Conservation (phyloP, 2,797 vertebrate genomes). For the Phyllotis vaccarum region DNA sequence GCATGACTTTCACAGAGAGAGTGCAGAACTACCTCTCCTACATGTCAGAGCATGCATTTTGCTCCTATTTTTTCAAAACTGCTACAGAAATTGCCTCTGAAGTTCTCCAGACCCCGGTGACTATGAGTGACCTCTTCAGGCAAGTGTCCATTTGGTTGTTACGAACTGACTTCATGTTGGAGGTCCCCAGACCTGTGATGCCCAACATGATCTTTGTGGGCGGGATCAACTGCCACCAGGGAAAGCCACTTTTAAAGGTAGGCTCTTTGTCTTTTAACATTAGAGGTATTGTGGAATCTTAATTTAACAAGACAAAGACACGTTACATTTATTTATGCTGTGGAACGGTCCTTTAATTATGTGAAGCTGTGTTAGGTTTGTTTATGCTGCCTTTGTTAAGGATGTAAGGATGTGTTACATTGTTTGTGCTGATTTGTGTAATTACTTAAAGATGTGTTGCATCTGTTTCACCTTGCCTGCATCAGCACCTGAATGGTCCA, state of each 20-base stretch:
- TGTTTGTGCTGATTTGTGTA: background rate
- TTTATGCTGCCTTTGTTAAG: background rate
- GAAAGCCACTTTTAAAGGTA: slow-evolving; percentile 87
- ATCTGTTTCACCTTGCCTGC: background rate
- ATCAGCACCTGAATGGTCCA: background rate
- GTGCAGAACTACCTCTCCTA: background rate
- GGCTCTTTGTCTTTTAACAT: slow-evolving; percentile 82
- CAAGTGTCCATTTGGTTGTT: slow-evolving; percentile 85
- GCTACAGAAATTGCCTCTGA: slow-evolving; percentile 32
- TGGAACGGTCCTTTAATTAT: background rate
- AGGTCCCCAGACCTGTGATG: slow-evolving; percentile 90
- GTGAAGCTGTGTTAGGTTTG: background rate
- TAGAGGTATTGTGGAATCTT: background rate
- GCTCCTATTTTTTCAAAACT: background rate
- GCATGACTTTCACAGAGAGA: background rate
- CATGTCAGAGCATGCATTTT: background rate
- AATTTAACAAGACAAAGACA: background rate
- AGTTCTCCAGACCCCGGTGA: slow-evolving; percentile 78
- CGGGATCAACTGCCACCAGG: slow-evolving; percentile 90
- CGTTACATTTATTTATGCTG: background rate
- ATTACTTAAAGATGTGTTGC: background rate
- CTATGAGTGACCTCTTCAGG: slow-evolving; percentile 78
- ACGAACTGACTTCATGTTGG: slow-evolving; percentile 89
- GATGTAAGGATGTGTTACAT: background rate
- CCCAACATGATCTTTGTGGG: slow-evolving; percentile 90